A percentile compares a stretch with the other conserved stretches of the same genome.
Conservation (phyloP, 2,797 vertebrate species). For the Siniperca scherzeri region DNA sequence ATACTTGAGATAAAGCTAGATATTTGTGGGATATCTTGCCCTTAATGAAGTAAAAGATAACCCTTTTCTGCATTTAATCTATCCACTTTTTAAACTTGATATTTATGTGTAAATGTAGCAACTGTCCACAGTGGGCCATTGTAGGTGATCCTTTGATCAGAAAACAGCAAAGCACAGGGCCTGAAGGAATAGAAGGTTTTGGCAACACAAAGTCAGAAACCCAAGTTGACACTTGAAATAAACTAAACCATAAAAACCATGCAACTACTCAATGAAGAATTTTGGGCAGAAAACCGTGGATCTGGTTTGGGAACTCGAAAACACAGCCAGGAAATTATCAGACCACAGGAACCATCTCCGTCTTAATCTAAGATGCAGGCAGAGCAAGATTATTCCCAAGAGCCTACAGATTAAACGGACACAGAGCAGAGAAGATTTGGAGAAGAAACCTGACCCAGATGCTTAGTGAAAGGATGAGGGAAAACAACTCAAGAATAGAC, state of each 20-base stretch:
- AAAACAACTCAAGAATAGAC: no score
- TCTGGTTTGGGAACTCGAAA: no score
- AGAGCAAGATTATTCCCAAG: no score
- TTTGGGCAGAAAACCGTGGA: no score
- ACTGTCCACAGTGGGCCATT: background rate
- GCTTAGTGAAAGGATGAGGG: no score
- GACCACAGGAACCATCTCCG: no score
- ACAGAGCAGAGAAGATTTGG: no score
- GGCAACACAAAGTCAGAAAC: background rate
- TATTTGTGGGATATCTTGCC: background rate
- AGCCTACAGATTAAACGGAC: no score
- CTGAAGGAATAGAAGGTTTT: background rate
- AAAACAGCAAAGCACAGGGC: constrained; percentile 11
- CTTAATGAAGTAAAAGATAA: background rate
- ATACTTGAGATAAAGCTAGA: background rate
- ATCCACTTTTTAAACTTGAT: background rate
- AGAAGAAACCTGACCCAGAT: no score
- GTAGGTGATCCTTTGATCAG: constrained; percentile 13
- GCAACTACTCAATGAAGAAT: no score
- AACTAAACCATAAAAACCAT: background rate
- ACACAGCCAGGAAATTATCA: no score
- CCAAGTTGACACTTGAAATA: background rate
- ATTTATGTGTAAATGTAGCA: background rate
- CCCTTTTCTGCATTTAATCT: background rate
- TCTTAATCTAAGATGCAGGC: no score